Percentiles rank a stretch among this genome's conserved stretches.
These are phyloP conservation scores for Zingel zingel DNA, from an alignment of 2,113 vertebrate species.

Conservation along the genomic window DNA sequence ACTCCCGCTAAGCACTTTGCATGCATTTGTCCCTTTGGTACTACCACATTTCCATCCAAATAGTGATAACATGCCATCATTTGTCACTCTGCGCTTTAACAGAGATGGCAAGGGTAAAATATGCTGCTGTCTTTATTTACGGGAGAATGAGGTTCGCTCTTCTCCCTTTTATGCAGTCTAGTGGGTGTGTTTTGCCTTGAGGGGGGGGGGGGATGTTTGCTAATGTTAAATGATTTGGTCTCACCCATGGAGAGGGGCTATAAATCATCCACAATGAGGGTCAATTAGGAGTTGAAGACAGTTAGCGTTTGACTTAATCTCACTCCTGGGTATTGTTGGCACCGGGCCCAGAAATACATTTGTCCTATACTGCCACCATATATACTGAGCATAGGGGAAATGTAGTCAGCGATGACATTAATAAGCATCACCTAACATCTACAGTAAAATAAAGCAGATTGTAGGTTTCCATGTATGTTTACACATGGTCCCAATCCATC, in stretches of 20 bases:
- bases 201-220: slow-evolving; percentile 56
- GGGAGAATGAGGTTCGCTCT: slow-evolving; percentile 40
- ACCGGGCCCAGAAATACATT: slow-evolving; percentile 71
- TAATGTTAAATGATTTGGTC: slow-evolving; percentile 80
- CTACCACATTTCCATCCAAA: slow-evolving; percentile 79
- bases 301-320: slow-evolving; percentile 69
- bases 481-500: slow-evolving; percentile 5
- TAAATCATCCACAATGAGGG: slow-evolving; percentile 81
- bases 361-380: slow-evolving; percentile 51
- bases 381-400: slow-evolving; percentile 32
- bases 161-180: slow-evolving; percentile 44
- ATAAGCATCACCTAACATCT: neutral
- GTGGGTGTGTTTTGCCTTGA: slow-evolving; percentile 59
- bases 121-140: slow-evolving; percentile 64
- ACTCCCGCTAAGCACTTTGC: slow-evolving; percentile 31
- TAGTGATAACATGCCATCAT: slow-evolving; percentile 62
- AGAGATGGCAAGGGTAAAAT: slow-evolving; percentile 60
- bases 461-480: slow-evolving; percentile 16
- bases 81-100: slow-evolving; percentile 65
- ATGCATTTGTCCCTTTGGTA: slow-evolving; percentile 45
- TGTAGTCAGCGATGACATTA: neutral
- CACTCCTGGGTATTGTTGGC: slow-evolving; percentile 78
- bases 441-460: neutral
- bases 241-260: slow-evolving; percentile 61
- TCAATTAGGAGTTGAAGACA: slow-evolving; percentile 77